Percentiles rank a stretch among this genome's conserved stretches.
phyloP scores from a whole-genome alignment of 2,888 invertebrate species.

The Chrysopilus asiliformis region DNA sequence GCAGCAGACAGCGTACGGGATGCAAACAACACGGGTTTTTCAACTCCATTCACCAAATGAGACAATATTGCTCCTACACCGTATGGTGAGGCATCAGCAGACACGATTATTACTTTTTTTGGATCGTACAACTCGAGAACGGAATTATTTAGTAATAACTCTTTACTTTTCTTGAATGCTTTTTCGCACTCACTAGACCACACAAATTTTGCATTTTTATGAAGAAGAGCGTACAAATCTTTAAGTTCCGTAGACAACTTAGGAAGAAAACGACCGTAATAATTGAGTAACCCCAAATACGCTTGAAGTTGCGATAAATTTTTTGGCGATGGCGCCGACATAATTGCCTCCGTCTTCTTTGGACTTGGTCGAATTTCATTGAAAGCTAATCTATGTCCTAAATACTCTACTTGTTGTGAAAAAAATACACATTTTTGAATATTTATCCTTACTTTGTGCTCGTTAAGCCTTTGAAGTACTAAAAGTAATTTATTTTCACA shows the following conservation, averaged over 20 bases:
- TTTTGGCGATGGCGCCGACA: conserved; percentile 10
- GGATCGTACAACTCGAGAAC: conserved; percentile 7
- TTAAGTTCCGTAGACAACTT: conserved; percentile 12
- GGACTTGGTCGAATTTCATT: conserved; percentile 10
- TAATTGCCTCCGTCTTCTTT: conserved; percentile 12
- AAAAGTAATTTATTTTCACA: conserved; percentile 8
- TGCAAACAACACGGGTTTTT: conserved; percentile 9
- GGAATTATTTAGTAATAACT: conserved; percentile 4
- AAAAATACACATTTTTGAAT: too few relatives aligned
- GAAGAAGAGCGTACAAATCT: conserved; percentile 12
- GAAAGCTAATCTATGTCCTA: conserved; percentile 9
- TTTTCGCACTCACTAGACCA: conserved; percentile 10
- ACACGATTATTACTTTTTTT: conserved; percentile 3
- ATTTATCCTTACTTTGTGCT: conserved; percentile 13
- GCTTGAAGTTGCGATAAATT: conserved; percentile 12
- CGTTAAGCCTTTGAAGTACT: conserved; percentile 11
- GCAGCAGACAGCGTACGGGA: conserved; percentile 6
- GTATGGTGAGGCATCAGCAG: conserved; percentile 4
- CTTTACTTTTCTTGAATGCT: conserved; percentile 11
- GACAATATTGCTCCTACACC: conserved; percentile 7
- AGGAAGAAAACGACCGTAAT: conserved; percentile 12
- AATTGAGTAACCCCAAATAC: conserved; percentile 13
- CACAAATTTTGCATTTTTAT: conserved; percentile 11
- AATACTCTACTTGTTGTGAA: conserved; percentile 13
- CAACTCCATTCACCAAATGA: conserved; percentile 7